Conservation (phyloP, 2,888 invertebrate species). For the Thelaira solivaga region DNA sequence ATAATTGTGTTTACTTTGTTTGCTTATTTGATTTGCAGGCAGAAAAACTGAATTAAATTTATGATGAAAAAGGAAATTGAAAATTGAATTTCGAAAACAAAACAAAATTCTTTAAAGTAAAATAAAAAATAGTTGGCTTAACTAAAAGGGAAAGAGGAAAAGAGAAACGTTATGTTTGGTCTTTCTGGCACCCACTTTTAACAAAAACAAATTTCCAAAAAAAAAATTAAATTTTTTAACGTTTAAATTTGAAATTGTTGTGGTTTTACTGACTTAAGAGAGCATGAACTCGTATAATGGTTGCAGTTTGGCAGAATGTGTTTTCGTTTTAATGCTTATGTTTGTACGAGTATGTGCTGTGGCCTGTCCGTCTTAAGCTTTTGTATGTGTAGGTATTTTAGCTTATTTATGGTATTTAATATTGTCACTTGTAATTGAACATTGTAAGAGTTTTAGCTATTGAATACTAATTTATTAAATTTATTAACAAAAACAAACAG, state of each 20-base stretch:
- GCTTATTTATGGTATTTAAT: slow-evolving; percentile 35
- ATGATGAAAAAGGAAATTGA: not conserved
- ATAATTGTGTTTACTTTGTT: too few species aligned
- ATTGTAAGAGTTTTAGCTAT: slow-evolving; percentile 51
- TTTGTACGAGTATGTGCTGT: not conserved
- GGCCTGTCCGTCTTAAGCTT: not conserved
- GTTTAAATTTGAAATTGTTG: slow-evolving; percentile 42
- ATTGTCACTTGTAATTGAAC: slow-evolving; percentile 58
- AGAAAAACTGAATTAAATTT: too few species aligned
- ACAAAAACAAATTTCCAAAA: slow-evolving; percentile 17
- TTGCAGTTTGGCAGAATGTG: slow-evolving; percentile 50
- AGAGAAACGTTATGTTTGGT: not conserved
- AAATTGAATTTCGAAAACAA: not conserved
- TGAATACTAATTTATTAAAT: slow-evolving; percentile 54
- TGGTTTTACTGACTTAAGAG: not conserved
- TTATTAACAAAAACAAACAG: not conserved
- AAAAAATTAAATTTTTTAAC: slow-evolving; percentile 48
- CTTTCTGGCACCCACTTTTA: slow-evolving; percentile 45
- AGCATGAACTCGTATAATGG: not conserved
- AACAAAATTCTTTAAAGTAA: not conserved
- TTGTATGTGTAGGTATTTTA: slow-evolving; percentile 24
- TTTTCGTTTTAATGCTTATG: not conserved
- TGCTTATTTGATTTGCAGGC: too few species aligned
- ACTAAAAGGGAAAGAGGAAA: not conserved
- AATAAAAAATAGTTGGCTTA: too few species aligned